A percentile compares a stretch with the other conserved stretches of the same genome.
Evolutionary conservation across 2,113 vertebrate species (phyloP).

Genomic region (Megaleporinus macrocephalus): DNA sequence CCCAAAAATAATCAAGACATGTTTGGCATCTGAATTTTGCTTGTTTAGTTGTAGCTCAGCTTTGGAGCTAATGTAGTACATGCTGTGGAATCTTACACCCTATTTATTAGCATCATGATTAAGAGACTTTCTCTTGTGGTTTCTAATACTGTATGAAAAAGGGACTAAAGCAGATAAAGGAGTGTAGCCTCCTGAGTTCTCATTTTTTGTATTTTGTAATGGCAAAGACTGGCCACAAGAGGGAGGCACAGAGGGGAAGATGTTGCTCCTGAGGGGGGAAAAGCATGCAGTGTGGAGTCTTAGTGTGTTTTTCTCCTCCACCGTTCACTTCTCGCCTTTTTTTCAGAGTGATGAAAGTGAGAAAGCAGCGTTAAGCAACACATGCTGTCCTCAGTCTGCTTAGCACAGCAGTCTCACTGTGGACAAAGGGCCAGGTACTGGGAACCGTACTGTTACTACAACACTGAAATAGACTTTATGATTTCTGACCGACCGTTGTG

Average conservation of each 20-base stretch:
- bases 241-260: conserved; percentile 72
- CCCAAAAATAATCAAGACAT: not conserved
- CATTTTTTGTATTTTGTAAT: conserved; percentile 31
- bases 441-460: no score
- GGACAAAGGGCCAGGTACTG: no score
- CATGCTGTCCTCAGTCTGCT: not conserved
- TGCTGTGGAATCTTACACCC: no score
- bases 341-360: not conserved
- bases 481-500: no score
- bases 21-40: not conserved
- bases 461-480: no score
- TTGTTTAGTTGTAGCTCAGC: no score
- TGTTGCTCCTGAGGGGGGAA: conserved; percentile 8
- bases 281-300: conserved; percentile 9
- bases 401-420: not conserved
- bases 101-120: not conserved
- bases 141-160: no score
- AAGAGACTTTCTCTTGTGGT: not conserved
- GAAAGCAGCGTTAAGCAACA: not conserved
- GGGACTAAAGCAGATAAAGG: no score
- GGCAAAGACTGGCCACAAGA: conserved; percentile 62
- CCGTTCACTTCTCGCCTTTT: not conserved
- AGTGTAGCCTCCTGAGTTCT: no score
- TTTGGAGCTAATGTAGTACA: no score
- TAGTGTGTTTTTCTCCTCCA: not conserved